A percentile compares a stretch with the other conserved stretches of the same genome.
These are phyloP conservation scores for Rhombomys opimus DNA, from an alignment of 2,113 vertebrate species.

Conservation along the genomic window DNA sequence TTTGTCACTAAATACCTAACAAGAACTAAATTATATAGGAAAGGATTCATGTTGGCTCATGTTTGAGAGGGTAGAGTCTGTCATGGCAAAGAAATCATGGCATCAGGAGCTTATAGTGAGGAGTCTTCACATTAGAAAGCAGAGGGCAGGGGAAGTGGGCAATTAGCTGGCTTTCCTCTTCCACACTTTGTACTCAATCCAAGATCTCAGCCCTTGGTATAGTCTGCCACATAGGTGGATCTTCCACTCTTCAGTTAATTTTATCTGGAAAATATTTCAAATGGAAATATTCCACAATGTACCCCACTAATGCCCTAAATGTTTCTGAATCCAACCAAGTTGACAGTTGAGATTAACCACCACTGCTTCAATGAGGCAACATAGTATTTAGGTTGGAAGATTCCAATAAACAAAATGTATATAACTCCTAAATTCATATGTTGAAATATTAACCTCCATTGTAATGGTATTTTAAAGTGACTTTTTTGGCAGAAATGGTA, in stretches of 20 bases:
- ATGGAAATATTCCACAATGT: background rate
- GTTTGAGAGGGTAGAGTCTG: background rate
- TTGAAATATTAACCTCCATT: background rate
- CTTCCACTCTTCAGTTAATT: background rate
- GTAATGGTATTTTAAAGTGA: background rate
- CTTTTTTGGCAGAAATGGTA: background rate
- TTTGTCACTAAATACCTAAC: background rate
- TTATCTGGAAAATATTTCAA: background rate
- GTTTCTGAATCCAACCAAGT: background rate
- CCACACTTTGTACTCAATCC: background rate
- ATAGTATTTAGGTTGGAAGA: background rate
- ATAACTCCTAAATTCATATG: background rate
- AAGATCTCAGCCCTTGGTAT: background rate
- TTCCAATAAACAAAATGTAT: background rate
- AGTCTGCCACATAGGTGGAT: background rate
- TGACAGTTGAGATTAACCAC: background rate
- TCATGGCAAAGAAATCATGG: background rate
- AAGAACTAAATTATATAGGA: background rate
- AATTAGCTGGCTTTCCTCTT: background rate
- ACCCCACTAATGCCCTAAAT: background rate
- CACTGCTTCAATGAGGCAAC: background rate
- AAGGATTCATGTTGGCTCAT: background rate
- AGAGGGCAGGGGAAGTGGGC: background rate
- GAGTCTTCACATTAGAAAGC: background rate
- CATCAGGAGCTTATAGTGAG: background rate